These are phyloP conservation scores for Theodoxus fluviatilis DNA, from an alignment of 2,888 invertebrate species.

Conservation along the genomic window DNA sequence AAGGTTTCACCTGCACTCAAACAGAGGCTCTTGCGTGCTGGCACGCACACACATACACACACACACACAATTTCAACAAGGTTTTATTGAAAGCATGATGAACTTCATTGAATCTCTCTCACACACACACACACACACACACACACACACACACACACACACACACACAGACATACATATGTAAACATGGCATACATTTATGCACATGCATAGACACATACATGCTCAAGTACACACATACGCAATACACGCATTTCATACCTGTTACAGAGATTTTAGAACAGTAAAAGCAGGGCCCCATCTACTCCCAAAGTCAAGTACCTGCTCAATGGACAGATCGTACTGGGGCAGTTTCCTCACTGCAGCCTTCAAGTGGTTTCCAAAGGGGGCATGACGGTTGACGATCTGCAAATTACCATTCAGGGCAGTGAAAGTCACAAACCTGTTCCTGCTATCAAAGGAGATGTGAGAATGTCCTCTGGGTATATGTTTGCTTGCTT, in stretches of 20 bases:
- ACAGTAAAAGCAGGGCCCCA: too few relatives aligned
- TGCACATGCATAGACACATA: neutral
- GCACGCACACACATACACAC: neutral
- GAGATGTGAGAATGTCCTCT: too few relatives aligned
- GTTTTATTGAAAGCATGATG: too few relatives aligned
- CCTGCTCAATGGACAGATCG: conserved; percentile 65
- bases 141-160: neutral
- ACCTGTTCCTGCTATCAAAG: too few relatives aligned
- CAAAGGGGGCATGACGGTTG: conserved; percentile 78
- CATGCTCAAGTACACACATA: too few relatives aligned
- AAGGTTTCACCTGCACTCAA: conserved; percentile 26
- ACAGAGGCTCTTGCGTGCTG: neutral
- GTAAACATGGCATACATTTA: neutral
- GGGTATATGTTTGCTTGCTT: too few relatives aligned
- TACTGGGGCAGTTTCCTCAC: conserved; percentile 74
- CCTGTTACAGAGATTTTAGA: too few relatives aligned
- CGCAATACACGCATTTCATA: too few relatives aligned
- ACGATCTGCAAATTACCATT: conserved; percentile 70
- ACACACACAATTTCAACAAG: neutral
- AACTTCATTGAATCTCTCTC: too few relatives aligned
- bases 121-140: neutral
- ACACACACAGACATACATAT: conserved; percentile 5
- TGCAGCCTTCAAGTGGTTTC: conserved; percentile 74
- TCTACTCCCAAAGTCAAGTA: too few relatives aligned
- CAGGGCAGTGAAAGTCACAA: neutral